phyloP scores from a whole-genome alignment of 2,888 invertebrate species.

The Ariolimax columbianus region DNA sequence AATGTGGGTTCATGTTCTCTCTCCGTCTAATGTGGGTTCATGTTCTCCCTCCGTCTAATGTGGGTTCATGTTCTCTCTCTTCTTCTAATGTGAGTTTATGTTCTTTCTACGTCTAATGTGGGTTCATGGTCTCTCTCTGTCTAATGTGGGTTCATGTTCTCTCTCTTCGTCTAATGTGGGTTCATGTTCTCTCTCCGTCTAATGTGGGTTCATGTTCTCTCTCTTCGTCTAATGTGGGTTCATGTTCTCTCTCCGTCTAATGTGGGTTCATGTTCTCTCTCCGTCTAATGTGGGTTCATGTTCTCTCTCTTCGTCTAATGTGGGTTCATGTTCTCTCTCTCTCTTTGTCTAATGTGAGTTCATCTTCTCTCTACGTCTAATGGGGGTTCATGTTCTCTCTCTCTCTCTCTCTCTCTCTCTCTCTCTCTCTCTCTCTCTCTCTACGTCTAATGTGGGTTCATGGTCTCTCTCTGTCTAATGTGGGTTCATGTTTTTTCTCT shows the following conservation, averaged over 20 bases:
- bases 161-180: not conserved
- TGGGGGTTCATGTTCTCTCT: not conserved
- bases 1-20: no score
- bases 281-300: not conserved
- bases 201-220: constrained; percentile 9
- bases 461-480: no score
- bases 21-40: no score
- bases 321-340: not conserved
- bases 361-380: no score
- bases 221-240: constrained; percentile 1
- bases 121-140: not conserved
- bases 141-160: no score
- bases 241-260: not conserved
- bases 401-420: constrained; percentile 24
- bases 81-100: no score
- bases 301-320: not conserved
- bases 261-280: not conserved
- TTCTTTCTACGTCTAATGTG: no score
- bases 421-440: constrained; percentile 20
- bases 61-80: no score
- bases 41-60: no score
- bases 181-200: constrained; percentile 22
- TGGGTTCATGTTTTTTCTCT: no score
- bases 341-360: no score
- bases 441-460: no score